These are phyloP conservation scores for Prionailurus viverrinus DNA, from an alignment of 2,113 vertebrate species.

Conservation along the genomic window DNA sequence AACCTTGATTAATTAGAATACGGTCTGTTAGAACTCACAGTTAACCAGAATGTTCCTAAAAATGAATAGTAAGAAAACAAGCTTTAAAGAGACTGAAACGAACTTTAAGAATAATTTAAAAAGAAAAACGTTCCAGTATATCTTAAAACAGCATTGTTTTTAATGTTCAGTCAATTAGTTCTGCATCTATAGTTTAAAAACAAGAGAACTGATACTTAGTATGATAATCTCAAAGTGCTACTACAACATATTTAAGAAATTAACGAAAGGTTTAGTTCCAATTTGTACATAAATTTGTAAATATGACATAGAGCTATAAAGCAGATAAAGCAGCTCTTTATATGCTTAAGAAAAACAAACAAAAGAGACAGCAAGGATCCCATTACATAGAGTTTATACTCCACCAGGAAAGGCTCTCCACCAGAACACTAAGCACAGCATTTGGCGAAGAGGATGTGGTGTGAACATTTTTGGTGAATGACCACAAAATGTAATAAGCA, in stretches of 20 bases:
- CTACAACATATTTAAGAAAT: conserved; percentile 45
- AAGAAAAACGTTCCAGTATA: background rate
- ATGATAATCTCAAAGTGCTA: background rate
- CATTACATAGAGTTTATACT: background rate
- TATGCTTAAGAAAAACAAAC: background rate
- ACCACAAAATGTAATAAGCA: background rate
- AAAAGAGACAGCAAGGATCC: background rate
- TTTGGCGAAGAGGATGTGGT: background rate
- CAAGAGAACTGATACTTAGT: conserved; percentile 3
- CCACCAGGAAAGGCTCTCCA: background rate
- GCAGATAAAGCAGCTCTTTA: background rate
- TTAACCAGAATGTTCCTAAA: conserved; percentile 37
- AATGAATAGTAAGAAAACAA: background rate
- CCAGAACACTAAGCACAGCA: background rate
- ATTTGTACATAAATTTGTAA: background rate
- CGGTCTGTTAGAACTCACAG: background rate
- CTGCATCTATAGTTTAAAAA: background rate
- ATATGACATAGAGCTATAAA: background rate
- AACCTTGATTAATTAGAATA: background rate
- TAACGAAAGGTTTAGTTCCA: conserved; percentile 25
- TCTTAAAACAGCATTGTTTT: background rate
- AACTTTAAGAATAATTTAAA: conserved; percentile 42
- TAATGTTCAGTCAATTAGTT: conserved; percentile 27
- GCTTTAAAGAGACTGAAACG: background rate
- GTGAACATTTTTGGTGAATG: background rate